Percentiles rank a stretch among this genome's conserved stretches.
Conservation (phyloP, 2,888 invertebrate species). For the Cephus pygmeus region DNA sequence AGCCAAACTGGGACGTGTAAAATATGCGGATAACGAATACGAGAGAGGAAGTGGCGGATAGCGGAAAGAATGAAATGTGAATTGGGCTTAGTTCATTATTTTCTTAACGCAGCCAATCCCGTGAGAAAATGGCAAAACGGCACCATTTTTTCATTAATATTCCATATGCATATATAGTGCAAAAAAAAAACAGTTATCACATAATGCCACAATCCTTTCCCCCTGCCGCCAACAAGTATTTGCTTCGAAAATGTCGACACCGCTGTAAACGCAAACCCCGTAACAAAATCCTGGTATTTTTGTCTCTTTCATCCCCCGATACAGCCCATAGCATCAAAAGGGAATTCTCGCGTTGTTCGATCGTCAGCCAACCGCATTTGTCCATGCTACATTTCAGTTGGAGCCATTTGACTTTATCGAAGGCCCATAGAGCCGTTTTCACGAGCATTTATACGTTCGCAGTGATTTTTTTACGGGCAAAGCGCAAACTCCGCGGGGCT, state of each 20-base stretch:
- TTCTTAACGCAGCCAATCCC: not conserved
- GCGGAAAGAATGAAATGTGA: not conserved
- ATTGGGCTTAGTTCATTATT: not conserved
- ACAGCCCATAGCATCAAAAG: not conserved
- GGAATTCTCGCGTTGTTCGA: not conserved
- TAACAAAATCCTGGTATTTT: not conserved
- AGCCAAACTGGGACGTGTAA: not conserved
- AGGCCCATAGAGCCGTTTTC: not conserved
- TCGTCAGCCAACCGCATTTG: not conserved
- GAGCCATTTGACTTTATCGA: not conserved
- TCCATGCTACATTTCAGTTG: not conserved
- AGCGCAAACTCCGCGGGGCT: not conserved
- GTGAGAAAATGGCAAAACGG: too few species aligned
- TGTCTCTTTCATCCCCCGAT: not conserved
- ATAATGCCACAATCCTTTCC: not conserved
- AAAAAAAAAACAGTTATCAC: not conserved
- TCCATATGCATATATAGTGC: too few species aligned
- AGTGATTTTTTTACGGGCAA: not conserved
- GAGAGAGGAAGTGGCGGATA: not conserved
- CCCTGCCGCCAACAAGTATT: not conserved
- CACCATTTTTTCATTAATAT: too few species aligned
- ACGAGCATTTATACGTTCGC: not conserved
- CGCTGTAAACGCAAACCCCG: not conserved
- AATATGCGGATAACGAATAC: not conserved
- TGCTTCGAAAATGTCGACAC: not conserved